Percentiles rank a stretch among this genome's conserved stretches.
Evolutionary conservation across 2,113 vertebrate genomes (phyloP).

Genomic region (Orientallactaga bullata): DNA sequence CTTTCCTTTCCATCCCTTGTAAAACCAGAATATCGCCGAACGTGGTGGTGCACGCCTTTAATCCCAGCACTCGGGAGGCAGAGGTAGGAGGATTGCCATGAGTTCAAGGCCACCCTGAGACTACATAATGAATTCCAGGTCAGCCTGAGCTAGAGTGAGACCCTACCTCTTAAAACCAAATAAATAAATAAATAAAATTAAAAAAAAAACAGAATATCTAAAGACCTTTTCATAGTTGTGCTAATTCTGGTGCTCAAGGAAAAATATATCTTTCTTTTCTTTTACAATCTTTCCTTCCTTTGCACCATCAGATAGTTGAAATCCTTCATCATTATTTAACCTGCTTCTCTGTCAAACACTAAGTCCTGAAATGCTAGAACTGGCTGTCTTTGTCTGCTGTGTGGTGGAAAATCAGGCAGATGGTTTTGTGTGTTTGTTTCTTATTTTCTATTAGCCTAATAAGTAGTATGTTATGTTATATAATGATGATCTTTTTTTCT

Average conservation of each 20-base stretch:
- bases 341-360: conserved; percentile 6
- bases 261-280: neutral
- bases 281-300: neutral
- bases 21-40: neutral
- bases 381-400: conserved; percentile 4
- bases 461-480: neutral
- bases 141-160: too few species aligned
- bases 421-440: neutral
- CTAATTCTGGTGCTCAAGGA: neutral
- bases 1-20: neutral
- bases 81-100: too few species aligned
- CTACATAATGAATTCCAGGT: too few species aligned
- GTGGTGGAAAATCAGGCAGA: neutral
- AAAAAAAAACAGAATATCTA: neutral
- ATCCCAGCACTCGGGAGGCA: too few species aligned
- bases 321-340: neutral
- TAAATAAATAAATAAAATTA: too few species aligned
- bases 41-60: too few species aligned
- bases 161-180: too few species aligned
- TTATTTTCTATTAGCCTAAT: conserved; percentile 15
- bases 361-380: neutral
- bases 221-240: conserved; percentile 34
- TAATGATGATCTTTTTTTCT: neutral
- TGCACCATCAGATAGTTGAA: neutral
- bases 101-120: too few species aligned